Conservation (phyloP, 1,140 invertebrate genomes). For the Dreissena polymorpha region DNA sequence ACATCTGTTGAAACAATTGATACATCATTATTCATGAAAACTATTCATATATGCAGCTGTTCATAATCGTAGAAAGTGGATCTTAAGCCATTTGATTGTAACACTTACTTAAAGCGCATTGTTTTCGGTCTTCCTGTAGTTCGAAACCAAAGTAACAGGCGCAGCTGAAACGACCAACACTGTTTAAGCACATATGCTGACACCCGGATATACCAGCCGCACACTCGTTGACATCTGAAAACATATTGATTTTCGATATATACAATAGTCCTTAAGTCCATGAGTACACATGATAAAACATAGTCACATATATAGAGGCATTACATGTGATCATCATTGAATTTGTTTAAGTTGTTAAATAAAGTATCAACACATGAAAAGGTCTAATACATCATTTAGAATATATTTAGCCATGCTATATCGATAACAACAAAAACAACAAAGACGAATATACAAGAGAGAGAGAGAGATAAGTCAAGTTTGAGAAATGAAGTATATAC, state of each 20-base stretch:
- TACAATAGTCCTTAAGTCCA: too few species aligned
- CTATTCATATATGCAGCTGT: not conserved
- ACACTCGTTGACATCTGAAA: constrained; percentile 48
- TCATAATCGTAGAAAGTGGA: not conserved
- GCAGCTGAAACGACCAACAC: constrained; percentile 41
- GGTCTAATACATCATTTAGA: too few species aligned
- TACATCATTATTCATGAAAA: not conserved
- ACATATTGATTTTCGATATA: not conserved
- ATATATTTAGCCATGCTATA: too few species aligned
- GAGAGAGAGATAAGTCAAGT: too few species aligned
- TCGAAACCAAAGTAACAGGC: constrained; percentile 38
- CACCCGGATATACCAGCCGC: constrained; percentile 26
- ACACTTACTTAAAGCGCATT: constrained; percentile 12
- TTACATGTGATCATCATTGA: too few species aligned
- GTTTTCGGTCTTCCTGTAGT: constrained; percentile 32
- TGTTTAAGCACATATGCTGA: constrained; percentile 43
- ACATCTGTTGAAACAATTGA: not conserved
- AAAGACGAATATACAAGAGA: too few species aligned
- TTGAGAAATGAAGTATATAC: too few species aligned
- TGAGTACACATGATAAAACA: too few species aligned
- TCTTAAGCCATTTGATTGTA: not conserved
- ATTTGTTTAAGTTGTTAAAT: too few species aligned
- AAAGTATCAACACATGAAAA: too few species aligned
- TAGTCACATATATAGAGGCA: too few species aligned
- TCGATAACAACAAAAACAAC: too few species aligned